A percentile compares a stretch with the other conserved stretches of the same genome.
Conservation (phyloP, 2,888 invertebrate genomes). For the Xestia xanthographa region DNA sequence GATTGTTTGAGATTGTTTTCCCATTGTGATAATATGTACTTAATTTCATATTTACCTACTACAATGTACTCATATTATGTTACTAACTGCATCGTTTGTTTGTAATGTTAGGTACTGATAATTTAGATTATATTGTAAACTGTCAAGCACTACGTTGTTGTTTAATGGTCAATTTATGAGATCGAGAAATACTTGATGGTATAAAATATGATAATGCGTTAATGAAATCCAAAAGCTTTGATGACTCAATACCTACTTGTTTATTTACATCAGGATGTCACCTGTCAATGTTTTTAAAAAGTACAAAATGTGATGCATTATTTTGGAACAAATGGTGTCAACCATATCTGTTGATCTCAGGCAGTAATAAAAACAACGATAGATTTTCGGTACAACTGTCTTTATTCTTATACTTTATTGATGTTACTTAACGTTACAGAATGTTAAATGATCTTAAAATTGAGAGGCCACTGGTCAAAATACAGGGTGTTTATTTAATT, state of each 20-base stretch:
- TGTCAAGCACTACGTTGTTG: conserved; percentile 16
- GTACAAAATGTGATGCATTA: not conserved
- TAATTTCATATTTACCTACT: not conserved
- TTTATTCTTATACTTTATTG: not conserved
- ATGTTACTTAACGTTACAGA: not conserved
- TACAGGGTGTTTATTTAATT: not conserved
- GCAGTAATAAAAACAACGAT: not conserved
- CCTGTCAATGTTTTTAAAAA: not conserved
- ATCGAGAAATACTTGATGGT: conserved; percentile 15
- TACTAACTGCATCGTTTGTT: conserved; percentile 23
- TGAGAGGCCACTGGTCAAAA: not conserved
- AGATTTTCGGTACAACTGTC: not conserved
- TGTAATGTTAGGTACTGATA: conserved; percentile 21
- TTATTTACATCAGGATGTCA: not conserved
- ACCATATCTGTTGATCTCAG: conserved; percentile 39
- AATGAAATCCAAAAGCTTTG: not conserved
- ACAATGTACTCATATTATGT: conserved; percentile 10
- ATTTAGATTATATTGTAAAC: conserved; percentile 24
- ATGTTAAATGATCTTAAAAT: not conserved
- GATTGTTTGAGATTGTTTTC: conserved; percentile 16
- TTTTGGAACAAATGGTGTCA: conserved; percentile 4
- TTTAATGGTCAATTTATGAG: not conserved
- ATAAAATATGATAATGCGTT: not conserved
- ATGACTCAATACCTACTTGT: not conserved
- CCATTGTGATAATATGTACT: conserved; percentile 11